Evolutionary conservation across 2,113 vertebrate genomes (phyloP), one percentile per base, ranked within the genome.

Genomic region (Coptodon bakossiorum): DNA sequence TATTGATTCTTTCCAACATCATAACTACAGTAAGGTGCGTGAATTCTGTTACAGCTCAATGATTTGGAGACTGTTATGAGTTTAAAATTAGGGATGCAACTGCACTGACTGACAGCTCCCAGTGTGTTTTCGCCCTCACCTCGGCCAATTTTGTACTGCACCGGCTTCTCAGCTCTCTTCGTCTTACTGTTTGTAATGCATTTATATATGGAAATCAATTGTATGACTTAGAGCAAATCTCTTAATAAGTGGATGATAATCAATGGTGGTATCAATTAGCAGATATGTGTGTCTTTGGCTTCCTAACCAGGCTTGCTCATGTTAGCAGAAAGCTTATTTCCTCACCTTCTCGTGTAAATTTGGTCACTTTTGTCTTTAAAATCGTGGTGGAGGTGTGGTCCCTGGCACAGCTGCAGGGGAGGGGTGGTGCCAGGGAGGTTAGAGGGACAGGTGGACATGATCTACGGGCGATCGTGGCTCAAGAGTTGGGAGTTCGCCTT

Each of bases 281-380:
- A 71, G 61, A 66, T 66, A n/a, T 66, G 36, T 40, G 7, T 68
- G 36, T 68, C 36, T 68, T 40, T 68, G 63, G 3, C 63, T 71
- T 71, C 36, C 7, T 71, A 43, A 24, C 63, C 36, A 14, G 12
- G 4, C 36, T 63, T 36, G 31, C 16, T 71, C 7, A 38, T 40
- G 7, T 0, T 38, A 22, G 19, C 61, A 66, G 0, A 66, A 38
- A 66, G 61, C 61, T 38, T 36, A 38, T 38, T 66, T 66, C 0
- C 0, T 66, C 31, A 68, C 36, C 36, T 14, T 40, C 19, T 68
- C 0, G 3, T 68, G 10, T 38, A 40, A 8, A 38, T 66, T 38
- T 38, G 34, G 2, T 66, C 34, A 66, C 61, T 38, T 66, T 17
- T 66, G 61, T 66, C 61, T 5, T 38, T 31, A 66, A 7, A 63